Percentiles rank a stretch among this genome's conserved stretches.
Evolutionary conservation across 2,797 vertebrate species (phyloP).

Genomic region (Zonotrichia albicollis): DNA sequence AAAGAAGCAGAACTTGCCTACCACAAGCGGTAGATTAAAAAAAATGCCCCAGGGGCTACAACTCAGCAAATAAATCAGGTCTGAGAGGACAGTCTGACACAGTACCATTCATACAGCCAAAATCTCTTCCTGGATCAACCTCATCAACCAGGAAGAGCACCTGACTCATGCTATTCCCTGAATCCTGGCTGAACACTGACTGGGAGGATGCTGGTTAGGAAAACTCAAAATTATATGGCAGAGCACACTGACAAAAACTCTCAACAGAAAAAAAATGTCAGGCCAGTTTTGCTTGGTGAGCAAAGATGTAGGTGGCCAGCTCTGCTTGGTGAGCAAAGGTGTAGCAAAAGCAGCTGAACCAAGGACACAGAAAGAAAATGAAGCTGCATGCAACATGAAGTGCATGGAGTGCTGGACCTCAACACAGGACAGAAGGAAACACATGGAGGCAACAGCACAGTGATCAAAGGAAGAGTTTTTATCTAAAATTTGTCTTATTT

Average conservation of each 20-base stretch:
- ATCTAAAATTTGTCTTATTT: neutral
- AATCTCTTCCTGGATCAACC: neutral
- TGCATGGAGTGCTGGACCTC: neutral
- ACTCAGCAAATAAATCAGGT: neutral
- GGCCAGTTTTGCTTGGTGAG: neutral
- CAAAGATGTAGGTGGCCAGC: neutral
- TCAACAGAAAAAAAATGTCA: neutral
- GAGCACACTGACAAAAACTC: neutral
- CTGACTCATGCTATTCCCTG: fast-evolving
- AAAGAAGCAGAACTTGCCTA: neutral
- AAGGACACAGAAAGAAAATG: neutral
- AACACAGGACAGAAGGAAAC: neutral
- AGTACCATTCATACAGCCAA: neutral
- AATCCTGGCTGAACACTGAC: neutral
- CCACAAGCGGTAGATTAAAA: neutral
- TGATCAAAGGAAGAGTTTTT: neutral
- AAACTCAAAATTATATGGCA: neutral
- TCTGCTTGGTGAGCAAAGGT: neutral
- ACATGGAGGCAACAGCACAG: neutral
- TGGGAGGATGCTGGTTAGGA: neutral
- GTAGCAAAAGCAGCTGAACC: neutral
- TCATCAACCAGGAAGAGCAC: neutral
- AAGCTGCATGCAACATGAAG: neutral
- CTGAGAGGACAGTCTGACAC: neutral
- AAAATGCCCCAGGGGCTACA: neutral